Evolutionary conservation across 2,797 vertebrate genomes (phyloP), one percentile per base, ranked within the genome.

Genomic region (Cryptoblepharus egeriae): DNA sequence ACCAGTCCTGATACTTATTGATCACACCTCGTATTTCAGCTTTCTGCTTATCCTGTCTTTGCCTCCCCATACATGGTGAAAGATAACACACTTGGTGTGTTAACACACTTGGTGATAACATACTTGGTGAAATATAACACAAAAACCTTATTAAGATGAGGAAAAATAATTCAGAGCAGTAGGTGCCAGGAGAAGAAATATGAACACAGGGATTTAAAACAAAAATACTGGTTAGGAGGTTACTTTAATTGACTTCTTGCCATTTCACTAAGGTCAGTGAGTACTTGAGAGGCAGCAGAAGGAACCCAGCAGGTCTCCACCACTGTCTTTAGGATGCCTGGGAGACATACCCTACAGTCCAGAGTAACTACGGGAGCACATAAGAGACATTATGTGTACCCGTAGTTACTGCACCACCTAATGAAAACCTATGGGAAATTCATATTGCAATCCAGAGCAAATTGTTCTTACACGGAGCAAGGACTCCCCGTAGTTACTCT

Each of bases 41-140:
- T 87, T 37, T 20, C 0, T 0, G 32, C 80, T 10, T 0, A 55
- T 75, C 10, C 28, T 4, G 11, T 15, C 58, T 57, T 20, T 77
- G 28, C 13, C 18, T 8, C 20, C 69, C 13, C 37, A 57, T 42
- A 75, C n/a, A n/a, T n/a, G n/a, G 13, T 65, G 63, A 73, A 85
- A 81, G 80, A 49, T 5, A 12, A 81, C 12, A 72, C 1, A 20
- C n/a, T n/a, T n/a, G n/a, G n/a, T n/a, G n/a, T n/a, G n/a, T n/a
- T n/a, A n/a, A n/a, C n/a, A n/a, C n/a, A n/a, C n/a, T n/a, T n/a
- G n/a, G n/a, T n/a, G n/a, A n/a, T n/a, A n/a, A n/a, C n/a, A n/a
- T n/a, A n/a, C n/a, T n/a, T n/a, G n/a, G 13, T 65, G 63, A 73
- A 85, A 81, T 79, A 49, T 5, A 12, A 81, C 12, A 72, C 1